These are phyloP conservation scores for Drosophila nigritarsus DNA, from an alignment of 2,888 invertebrate species.

Conservation along the genomic window DNA sequence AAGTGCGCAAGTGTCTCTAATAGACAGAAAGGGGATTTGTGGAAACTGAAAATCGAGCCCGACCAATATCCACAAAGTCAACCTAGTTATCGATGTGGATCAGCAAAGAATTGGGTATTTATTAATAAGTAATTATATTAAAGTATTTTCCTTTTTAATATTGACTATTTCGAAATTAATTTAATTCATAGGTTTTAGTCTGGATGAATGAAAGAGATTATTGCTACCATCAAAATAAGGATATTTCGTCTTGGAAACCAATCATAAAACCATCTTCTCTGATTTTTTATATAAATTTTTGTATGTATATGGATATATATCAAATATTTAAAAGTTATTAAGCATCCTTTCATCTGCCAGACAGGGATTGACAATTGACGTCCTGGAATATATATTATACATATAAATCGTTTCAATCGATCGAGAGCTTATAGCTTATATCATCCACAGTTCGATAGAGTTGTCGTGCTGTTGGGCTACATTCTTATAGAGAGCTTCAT, in stretches of 20 bases:
- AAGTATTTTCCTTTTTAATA: background rate
- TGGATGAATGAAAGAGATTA: background rate
- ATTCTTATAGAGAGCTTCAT: constrained; percentile 70
- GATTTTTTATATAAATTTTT: no score
- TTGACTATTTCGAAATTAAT: background rate
- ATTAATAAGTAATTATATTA: background rate
- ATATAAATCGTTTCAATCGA: background rate
- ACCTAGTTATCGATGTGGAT: background rate
- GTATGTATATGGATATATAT: no score
- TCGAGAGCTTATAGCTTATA: background rate
- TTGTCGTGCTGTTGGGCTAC: background rate
- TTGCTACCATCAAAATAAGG: background rate
- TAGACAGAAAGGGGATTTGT: background rate
- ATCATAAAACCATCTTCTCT: background rate
- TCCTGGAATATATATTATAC: no score
- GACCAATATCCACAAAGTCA: background rate
- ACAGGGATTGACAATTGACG: background rate
- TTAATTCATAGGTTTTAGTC: background rate
- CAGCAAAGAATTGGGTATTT: background rate
- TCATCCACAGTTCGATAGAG: background rate
- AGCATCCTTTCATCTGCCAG: background rate
- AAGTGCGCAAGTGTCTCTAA: background rate
- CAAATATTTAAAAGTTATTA: no score
- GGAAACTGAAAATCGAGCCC: background rate
- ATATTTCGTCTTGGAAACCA: background rate